phyloP scores from a whole-genome alignment of 2,797 vertebrate species.

The Hozukius guyotensis region DNA sequence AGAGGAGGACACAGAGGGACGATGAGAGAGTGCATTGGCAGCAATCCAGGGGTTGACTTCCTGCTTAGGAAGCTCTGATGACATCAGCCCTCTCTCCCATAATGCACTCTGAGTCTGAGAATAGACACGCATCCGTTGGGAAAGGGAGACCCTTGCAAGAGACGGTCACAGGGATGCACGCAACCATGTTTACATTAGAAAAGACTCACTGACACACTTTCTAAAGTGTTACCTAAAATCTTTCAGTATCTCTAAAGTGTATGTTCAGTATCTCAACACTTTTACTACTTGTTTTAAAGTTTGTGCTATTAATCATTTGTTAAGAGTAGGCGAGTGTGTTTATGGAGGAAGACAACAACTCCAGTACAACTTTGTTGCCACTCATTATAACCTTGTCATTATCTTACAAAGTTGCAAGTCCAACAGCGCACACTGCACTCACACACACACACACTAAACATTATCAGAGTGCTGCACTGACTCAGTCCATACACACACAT shows the following conservation, averaged over 20 bases:
- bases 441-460: neutral
- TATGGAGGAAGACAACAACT: neutral
- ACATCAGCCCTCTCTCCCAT: slow-evolving; percentile 71
- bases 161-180: neutral
- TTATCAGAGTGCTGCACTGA: slow-evolving; percentile 45
- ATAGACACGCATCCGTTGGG: slow-evolving; percentile 66
- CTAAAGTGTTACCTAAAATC: neutral
- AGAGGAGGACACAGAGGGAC: slow-evolving; percentile 30
- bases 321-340: neutral
- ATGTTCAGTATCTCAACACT: neutral
- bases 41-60: slow-evolving; percentile 67
- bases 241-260: neutral
- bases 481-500: slow-evolving; percentile 47
- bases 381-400: slow-evolving; percentile 13
- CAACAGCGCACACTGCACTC: neutral
- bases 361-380: neutral
- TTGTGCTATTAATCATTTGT: slow-evolving; percentile 10
- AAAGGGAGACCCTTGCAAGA: slow-evolving; percentile 34
- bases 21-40: slow-evolving; percentile 54
- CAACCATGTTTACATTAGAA: slow-evolving; percentile 6
- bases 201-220: neutral
- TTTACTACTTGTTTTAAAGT: neutral
- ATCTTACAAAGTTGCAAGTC: slow-evolving; percentile 14
- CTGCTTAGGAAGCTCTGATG: slow-evolving; percentile 73
- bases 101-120: slow-evolving; percentile 72